Evolutionary conservation across 1,140 invertebrate species (phyloP).

Genomic region (Marisa cornuarietis): DNA sequence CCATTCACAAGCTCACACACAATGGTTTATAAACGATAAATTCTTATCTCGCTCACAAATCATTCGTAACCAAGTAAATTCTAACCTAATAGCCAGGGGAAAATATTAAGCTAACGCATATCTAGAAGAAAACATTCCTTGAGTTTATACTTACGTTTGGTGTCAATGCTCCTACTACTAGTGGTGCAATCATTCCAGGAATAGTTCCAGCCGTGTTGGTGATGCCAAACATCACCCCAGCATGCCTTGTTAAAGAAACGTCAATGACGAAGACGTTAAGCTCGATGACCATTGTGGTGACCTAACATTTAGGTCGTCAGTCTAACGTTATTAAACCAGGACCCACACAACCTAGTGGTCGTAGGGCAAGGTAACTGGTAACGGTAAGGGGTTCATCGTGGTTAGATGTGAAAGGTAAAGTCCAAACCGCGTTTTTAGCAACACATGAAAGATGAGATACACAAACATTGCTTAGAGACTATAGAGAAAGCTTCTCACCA

Average conservation of each 20-base stretch:
- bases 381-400: too few relatives aligned
- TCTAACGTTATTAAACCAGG: background rate
- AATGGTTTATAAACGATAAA: too few relatives aligned
- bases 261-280: background rate
- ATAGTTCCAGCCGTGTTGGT: conserved; percentile 85
- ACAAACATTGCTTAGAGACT: background rate
- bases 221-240: conserved; percentile 83
- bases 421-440: background rate
- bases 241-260: conserved; percentile 58
- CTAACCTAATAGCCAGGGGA: too few relatives aligned
- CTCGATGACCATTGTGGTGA: background rate
- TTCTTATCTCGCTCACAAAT: too few relatives aligned
- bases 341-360: too few relatives aligned
- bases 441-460: background rate
- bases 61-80: too few relatives aligned
- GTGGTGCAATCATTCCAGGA: conserved; percentile 83
- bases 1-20: too few relatives aligned
- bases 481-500: background rate
- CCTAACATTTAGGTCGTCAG: background rate
- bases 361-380: too few relatives aligned
- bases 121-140: too few relatives aligned
- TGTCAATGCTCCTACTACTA: conserved; percentile 79
- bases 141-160: conserved; percentile 30
- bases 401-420: background rate
- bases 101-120: too few relatives aligned